These are phyloP conservation scores for Silurus meridionalis DNA, from an alignment of 2,113 vertebrate genomes.

Conservation along the genomic window DNA sequence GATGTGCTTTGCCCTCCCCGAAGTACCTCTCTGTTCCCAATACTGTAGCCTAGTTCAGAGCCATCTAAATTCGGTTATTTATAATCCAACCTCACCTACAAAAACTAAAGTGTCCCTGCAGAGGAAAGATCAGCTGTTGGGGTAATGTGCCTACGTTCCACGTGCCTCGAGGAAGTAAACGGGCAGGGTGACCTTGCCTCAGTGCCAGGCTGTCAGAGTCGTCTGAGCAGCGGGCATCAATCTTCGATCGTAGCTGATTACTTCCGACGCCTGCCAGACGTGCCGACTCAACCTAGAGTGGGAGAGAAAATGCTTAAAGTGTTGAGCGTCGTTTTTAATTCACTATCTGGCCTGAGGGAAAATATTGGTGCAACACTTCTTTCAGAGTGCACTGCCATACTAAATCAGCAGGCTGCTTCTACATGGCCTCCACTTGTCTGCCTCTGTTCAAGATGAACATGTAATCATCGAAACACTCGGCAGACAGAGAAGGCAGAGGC, in stretches of 20 bases:
- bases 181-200: slow-evolving; percentile 55
- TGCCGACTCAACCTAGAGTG: slow-evolving; percentile 15
- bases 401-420: slow-evolving; percentile 45
- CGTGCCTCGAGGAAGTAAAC: slow-evolving; percentile 46
- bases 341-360: neutral
- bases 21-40: slow-evolving; percentile 10
- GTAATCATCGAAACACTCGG: slow-evolving; percentile 14
- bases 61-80: slow-evolving; percentile 53
- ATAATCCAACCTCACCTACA: slow-evolving; percentile 35
- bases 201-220: slow-evolving; percentile 56
- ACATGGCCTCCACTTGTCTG: slow-evolving; percentile 21
- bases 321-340: slow-evolving; percentile 10
- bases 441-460: slow-evolving; percentile 1
- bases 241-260: neutral
- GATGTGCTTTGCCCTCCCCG: neutral
- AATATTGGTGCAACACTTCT: neutral
- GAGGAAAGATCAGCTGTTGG: slow-evolving; percentile 23
- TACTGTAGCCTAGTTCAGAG: slow-evolving; percentile 31
- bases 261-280: neutral
- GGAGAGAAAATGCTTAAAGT: slow-evolving; percentile 2
- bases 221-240: slow-evolving; percentile 46
- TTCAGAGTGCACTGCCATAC: neutral
- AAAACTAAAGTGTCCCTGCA: slow-evolving; percentile 54
- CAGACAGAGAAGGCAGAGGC: slow-evolving; percentile 1
- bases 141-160: slow-evolving; percentile 48